phyloP scores from a whole-genome alignment of 2,797 vertebrate species.

The Melanotaenia maccullochi region DNA sequence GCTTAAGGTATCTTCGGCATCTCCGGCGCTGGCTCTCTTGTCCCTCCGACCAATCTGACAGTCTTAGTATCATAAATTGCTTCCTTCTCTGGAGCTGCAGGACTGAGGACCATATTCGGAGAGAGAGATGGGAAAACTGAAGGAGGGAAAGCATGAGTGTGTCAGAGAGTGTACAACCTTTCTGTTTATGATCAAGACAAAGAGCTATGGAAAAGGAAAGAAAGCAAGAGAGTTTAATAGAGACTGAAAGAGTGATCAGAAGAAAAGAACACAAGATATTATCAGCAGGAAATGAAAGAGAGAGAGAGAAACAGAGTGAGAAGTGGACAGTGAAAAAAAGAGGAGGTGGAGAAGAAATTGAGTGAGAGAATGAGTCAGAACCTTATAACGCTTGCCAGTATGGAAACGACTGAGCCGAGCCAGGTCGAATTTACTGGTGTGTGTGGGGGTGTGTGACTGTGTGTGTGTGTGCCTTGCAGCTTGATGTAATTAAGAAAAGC shows the following conservation, averaged over 20 bases:
- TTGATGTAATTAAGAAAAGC: slow-evolving; percentile 78
- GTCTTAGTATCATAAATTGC: slow-evolving; percentile 36
- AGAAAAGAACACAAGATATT: not conserved
- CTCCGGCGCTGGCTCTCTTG: slow-evolving; percentile 28
- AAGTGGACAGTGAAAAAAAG: slow-evolving; percentile 29
- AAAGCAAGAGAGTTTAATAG: not conserved
- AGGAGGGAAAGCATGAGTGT: slow-evolving; percentile 5
- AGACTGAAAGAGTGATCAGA: not conserved
- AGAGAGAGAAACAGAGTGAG: slow-evolving; percentile 18
- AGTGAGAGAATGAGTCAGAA: slow-evolving; percentile 77
- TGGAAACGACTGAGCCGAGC: slow-evolving; percentile 73
- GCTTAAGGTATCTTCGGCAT: slow-evolving; percentile 42
- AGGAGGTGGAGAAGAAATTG: slow-evolving; percentile 46
- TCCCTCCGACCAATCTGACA: slow-evolving; percentile 38
- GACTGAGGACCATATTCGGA: slow-evolving; percentile 46
- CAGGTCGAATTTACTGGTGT: slow-evolving; percentile 54
- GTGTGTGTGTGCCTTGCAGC: slow-evolving; percentile 64
- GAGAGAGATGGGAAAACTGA: slow-evolving; percentile 38
- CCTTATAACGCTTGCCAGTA: slow-evolving; percentile 58
- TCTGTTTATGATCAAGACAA: slow-evolving; percentile 12
- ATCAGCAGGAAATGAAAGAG: slow-evolving; percentile 15
- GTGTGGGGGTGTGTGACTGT: slow-evolving; percentile 37
- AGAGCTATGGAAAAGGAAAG: slow-evolving; percentile 5
- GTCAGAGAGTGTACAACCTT: slow-evolving; percentile 1
- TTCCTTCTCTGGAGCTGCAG: slow-evolving; percentile 38